Evolutionary conservation across 1,140 invertebrate genomes (phyloP).

Genomic region (Acromyrmex echinatior): DNA sequence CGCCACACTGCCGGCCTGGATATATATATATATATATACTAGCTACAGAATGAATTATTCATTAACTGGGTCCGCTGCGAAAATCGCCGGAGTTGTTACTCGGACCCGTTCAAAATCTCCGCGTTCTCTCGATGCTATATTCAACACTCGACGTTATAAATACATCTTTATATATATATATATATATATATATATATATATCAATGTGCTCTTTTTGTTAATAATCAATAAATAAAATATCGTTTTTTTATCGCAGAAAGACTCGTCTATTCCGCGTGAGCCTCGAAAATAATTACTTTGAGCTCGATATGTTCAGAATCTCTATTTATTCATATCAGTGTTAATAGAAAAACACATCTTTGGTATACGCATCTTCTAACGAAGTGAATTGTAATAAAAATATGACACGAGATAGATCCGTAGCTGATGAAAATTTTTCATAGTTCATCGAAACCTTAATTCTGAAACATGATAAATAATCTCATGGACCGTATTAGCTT

Average conservation of each 20-base stretch:
- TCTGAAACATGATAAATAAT: conserved; percentile 17
- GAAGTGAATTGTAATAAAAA: neutral
- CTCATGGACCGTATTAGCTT: neutral
- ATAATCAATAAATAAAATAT: neutral
- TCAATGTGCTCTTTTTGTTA: neutral
- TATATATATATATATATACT: neutral
- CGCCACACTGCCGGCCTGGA: conserved; percentile 10
- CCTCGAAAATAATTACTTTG: neutral
- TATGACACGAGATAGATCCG: neutral
- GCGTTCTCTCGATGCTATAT: neutral
- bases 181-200: neutral
- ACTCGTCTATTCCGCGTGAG: neutral
- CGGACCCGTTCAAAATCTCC: conserved; percentile 25
- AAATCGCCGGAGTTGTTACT: conserved; percentile 56
- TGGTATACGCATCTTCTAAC: neutral
- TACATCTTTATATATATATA: neutral
- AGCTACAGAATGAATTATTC: conserved; percentile 73
- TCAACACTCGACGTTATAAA: neutral
- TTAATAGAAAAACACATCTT: neutral
- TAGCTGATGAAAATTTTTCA: neutral
- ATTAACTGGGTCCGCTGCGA: conserved; percentile 50
- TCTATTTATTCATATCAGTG: neutral
- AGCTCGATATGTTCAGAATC: neutral
- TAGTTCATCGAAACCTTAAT: neutral
- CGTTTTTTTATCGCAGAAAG: neutral